Evolutionary conservation across 2,797 vertebrate genomes (phyloP).

Genomic region (Chanos chanos): DNA sequence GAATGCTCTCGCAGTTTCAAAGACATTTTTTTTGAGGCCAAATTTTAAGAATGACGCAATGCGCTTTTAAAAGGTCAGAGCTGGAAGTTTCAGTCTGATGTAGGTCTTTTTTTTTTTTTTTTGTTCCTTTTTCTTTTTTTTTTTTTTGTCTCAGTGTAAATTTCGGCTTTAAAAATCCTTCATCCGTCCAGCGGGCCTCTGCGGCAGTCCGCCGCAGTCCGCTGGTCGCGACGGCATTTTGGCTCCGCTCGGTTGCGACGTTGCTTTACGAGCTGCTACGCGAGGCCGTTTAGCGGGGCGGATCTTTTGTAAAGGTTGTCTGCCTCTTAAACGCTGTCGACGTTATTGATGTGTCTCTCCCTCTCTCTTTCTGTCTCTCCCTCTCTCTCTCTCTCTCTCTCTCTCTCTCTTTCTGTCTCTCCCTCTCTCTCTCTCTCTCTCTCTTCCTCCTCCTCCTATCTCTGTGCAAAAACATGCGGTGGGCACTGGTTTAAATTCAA

Average conservation of each 20-base stretch:
- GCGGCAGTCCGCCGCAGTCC: constrained; percentile 48
- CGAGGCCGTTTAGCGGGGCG: constrained; percentile 68
- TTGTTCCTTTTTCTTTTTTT: background rate
- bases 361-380: constrained; percentile 37
- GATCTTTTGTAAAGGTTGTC: constrained; percentile 81
- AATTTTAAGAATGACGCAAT: no score
- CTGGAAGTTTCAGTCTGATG: background rate
- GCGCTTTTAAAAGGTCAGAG: no score
- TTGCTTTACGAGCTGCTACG: constrained; percentile 67
- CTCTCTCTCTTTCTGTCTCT: constrained; percentile 61
- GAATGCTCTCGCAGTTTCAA: no score
- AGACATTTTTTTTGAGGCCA: no score
- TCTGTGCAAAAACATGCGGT: constrained; percentile 62
- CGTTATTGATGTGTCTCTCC: constrained; percentile 75
- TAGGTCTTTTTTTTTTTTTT: background rate
- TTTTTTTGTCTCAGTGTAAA: background rate
- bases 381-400: constrained; percentile 56
- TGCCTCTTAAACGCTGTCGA: constrained; percentile 78
- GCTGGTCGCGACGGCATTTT: constrained; percentile 37
- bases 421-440: constrained; percentile 55
- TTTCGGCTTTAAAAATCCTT: no score
- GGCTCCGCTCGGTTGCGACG: constrained; percentile 31
- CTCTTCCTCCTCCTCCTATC: constrained; percentile 35
- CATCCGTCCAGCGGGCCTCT: no score
- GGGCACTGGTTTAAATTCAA: constrained; percentile 74